A percentile compares a stretch with the other conserved stretches of the same genome.
phyloP scores from a whole-genome alignment of 2,888 invertebrate genomes.

The Rhamnusium bicolor region DNA sequence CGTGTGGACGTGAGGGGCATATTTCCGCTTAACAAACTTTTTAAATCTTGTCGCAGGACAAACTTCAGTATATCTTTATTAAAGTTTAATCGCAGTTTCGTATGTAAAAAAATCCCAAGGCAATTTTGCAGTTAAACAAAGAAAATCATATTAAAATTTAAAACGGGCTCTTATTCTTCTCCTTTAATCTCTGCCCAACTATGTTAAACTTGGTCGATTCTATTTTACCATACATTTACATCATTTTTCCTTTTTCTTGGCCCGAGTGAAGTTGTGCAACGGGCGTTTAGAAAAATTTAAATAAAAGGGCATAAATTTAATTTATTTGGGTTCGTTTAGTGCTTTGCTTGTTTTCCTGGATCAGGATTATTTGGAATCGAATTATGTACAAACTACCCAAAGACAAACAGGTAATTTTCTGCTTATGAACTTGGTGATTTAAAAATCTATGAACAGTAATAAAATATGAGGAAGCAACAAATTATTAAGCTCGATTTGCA shows the following conservation, averaged over 20 bases:
- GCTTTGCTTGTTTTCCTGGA: not conserved
- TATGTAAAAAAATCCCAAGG: slow-evolving; percentile 22
- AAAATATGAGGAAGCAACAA: not conserved
- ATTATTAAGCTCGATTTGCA: not conserved
- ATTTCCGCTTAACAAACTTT: not conserved
- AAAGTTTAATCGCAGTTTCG: slow-evolving; percentile 18
- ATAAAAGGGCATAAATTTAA: slow-evolving; percentile 1
- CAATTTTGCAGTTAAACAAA: slow-evolving; percentile 24
- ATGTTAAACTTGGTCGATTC: slow-evolving; percentile 23
- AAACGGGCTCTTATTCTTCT: slow-evolving; percentile 25
- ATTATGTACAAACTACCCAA: not conserved
- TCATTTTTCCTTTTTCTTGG: not conserved
- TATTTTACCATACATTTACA: slow-evolving; percentile 18
- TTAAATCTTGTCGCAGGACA: not conserved
- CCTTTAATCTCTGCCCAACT: slow-evolving; percentile 5
- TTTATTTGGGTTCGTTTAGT: not conserved
- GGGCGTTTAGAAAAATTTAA: not conserved
- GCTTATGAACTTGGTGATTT: not conserved
- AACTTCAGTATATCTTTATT: not conserved
- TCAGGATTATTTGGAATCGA: not conserved
- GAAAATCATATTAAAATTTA: slow-evolving; percentile 25
- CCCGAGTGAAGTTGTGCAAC: not conserved
- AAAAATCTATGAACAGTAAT: not conserved
- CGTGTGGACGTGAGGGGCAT: not conserved
- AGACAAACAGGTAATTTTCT: slow-evolving; percentile 1